Percentiles rank a stretch among this genome's conserved stretches.
phyloP scores from a whole-genome alignment of 2,888 invertebrate species.

The Caenorhabditis sp. region DNA sequence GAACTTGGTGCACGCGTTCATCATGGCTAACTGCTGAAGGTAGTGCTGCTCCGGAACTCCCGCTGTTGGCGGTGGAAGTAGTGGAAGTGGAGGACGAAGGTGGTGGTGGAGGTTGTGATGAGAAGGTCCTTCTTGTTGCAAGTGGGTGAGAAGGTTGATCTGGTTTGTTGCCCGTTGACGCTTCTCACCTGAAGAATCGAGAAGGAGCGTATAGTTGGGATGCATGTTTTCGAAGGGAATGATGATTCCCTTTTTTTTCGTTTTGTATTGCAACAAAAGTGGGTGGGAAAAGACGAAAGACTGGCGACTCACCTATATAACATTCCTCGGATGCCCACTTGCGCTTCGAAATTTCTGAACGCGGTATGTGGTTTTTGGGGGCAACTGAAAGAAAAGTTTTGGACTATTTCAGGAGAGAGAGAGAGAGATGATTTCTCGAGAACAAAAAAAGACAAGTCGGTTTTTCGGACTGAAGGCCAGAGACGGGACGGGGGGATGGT shows the following conservation, averaged over 20 bases:
- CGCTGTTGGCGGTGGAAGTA: conserved; percentile 42
- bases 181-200: conserved; percentile 61
- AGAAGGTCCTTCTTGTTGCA: conserved; percentile 34
- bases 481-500: conserved; percentile 1
- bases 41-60: conserved; percentile 41
- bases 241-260: not conserved
- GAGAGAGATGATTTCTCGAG: not conserved
- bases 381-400: conserved; percentile 45
- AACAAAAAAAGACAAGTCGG: conserved; percentile 23
- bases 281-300: conserved; percentile 13
- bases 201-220: conserved; percentile 47
- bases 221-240: conserved; percentile 32
- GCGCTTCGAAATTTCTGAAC: conserved; percentile 69
- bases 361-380: conserved; percentile 57
- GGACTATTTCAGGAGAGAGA: not conserved
- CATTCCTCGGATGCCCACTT: conserved; percentile 70
- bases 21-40: conserved; percentile 67
- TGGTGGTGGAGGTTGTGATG: conserved; percentile 44
- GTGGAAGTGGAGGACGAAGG: conserved; percentile 24
- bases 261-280: conserved; percentile 28
- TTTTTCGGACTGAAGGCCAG: not conserved
- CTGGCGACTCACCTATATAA: conserved; percentile 63
- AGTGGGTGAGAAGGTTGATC: conserved; percentile 52
- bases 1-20: conserved; percentile 91
- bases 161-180: conserved; percentile 57